Conservation (phyloP, 2,888 invertebrate species). For the Phania funesta region DNA sequence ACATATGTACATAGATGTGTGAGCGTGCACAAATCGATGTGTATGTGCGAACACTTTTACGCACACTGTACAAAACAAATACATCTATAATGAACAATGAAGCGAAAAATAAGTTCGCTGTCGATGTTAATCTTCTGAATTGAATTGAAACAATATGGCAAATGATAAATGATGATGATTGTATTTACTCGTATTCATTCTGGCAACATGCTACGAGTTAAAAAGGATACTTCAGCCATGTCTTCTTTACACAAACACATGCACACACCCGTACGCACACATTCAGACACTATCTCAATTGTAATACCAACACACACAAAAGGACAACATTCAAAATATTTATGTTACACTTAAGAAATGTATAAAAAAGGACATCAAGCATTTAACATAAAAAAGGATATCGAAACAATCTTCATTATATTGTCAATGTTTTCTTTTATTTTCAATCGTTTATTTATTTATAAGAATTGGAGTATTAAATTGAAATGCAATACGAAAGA, state of each 20-base stretch:
- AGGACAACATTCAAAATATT: conserved; percentile 3
- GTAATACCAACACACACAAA: conserved; percentile 57
- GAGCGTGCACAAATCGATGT: conserved; percentile 64
- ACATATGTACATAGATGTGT: conserved; percentile 55
- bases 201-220: conserved; percentile 16
- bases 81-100: conserved; percentile 63
- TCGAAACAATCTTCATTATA: conserved; percentile 58
- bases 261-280: not conserved
- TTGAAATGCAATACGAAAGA: conserved; percentile 41
- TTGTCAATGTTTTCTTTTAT: conserved; percentile 43
- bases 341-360: conserved; percentile 40
- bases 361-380: conserved; percentile 58
- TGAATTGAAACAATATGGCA: conserved; percentile 77
- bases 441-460: conserved; percentile 48
- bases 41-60: not conserved
- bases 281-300: not conserved
- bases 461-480: conserved; percentile 60
- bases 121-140: conserved; percentile 74
- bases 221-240: conserved; percentile 5
- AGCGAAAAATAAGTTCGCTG: conserved; percentile 77
- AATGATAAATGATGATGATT: conserved; percentile 78
- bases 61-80: conserved; percentile 24
- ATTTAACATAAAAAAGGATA: conserved; percentile 57
- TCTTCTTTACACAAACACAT: conserved; percentile 60
- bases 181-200: conserved; percentile 49